Conservation (phyloP, 1,140 invertebrate genomes). For the Elymnias hypermnestra region DNA sequence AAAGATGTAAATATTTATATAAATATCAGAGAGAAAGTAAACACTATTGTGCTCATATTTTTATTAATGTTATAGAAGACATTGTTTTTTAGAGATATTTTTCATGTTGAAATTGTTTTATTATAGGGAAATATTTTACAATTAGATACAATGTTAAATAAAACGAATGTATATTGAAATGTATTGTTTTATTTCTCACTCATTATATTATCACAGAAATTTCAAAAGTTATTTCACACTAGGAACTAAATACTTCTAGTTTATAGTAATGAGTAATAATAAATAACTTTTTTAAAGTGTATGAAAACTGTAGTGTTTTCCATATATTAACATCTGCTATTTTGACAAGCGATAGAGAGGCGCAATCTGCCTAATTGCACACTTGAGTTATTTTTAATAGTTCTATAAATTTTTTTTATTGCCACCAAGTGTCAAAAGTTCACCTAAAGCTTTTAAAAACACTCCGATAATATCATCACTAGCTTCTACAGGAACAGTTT, state of each 20-base stretch:
- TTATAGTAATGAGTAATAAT: not conserved
- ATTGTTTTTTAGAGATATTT: constrained; percentile 17
- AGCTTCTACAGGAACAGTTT: constrained; percentile 7
- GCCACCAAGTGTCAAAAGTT: constrained; percentile 39
- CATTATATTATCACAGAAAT: not conserved
- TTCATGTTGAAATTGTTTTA: constrained; percentile 21
- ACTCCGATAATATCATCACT: constrained; percentile 45
- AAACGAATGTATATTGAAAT: constrained; percentile 11
- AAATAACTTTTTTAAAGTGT: not conserved
- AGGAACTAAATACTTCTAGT: not conserved
- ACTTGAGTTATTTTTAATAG: too few relatives aligned
- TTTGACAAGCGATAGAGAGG: too few relatives aligned
- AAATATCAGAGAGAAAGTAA: not conserved
- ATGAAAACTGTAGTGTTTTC: not conserved
- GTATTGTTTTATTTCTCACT: constrained; percentile 12
- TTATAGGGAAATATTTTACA: constrained; percentile 13
- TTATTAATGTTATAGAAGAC: constrained; percentile 14
- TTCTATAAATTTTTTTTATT: constrained; percentile 45
- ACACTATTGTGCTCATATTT: not conserved
- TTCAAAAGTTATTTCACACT: not conserved
- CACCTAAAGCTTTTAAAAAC: constrained; percentile 45
- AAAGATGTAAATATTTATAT: constrained; percentile 1
- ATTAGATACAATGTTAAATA: constrained; percentile 28
- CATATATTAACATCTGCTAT: too few relatives aligned
- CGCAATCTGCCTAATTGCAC: too few relatives aligned